phyloP scores from a whole-genome alignment of 2,888 invertebrate species.

The Parthenolecanium corni region DNA sequence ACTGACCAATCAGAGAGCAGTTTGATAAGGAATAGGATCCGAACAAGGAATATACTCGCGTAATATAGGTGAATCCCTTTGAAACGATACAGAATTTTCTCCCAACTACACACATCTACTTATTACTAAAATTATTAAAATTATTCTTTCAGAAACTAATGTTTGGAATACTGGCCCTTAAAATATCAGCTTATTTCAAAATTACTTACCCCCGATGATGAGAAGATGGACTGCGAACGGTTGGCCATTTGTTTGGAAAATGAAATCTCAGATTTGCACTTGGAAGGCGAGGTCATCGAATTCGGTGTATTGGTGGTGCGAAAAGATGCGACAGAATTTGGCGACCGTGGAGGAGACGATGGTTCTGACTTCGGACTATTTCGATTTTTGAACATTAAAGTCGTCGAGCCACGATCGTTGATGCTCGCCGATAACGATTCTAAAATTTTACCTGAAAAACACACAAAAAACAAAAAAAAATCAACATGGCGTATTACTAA shows the following conservation, averaged over 20 bases:
- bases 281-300: neutral
- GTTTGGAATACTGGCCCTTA: too few species aligned
- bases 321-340: neutral
- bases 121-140: too few species aligned
- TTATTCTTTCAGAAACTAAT: too few species aligned
- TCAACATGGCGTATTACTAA: neutral
- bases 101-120: too few species aligned
- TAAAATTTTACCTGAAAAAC: slow-evolving; percentile 22
- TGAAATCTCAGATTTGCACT: slow-evolving; percentile 10
- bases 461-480: neutral
- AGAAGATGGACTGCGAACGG: slow-evolving; percentile 2
- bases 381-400: neutral
- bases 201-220: slow-evolving; percentile 16
- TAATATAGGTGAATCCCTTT: too few species aligned
- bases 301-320: neutral
- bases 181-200: too few species aligned
- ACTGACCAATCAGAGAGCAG: too few species aligned
- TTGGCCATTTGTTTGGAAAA: slow-evolving; percentile 7
- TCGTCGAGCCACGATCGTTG: neutral
- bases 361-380: slow-evolving; percentile 19
- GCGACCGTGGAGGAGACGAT: slow-evolving; percentile 13
- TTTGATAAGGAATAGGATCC: too few species aligned
- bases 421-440: slow-evolving; percentile 6
- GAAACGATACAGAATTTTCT: too few species aligned
- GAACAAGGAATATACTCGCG: too few species aligned